Evolutionary conservation across 2,113 vertebrate genomes (phyloP), one percentile per base, ranked within the genome.

Genomic region (Puma concolor): DNA sequence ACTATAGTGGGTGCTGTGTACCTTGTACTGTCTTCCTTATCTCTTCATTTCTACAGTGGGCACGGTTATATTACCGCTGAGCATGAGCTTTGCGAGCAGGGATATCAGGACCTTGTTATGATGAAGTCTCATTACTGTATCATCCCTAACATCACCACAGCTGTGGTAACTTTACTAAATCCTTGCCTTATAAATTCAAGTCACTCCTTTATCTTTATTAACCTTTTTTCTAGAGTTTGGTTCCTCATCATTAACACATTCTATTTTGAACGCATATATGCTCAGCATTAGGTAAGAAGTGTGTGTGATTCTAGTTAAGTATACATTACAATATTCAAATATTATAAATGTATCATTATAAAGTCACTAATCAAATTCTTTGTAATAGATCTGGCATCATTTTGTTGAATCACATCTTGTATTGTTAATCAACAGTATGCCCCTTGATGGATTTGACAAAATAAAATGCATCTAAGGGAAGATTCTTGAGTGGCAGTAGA

Each of bases 401-500:
- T 97, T 96, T 25, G 21, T 50, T 97, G 97, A 98, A n/a, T 96
- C 94, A 97, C 38, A 91, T 98, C 96, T 98, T 98, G 95, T 96
- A 69, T 91, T 98, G 98, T 96, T 98, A 98, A 80, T 98, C 97
- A 98, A 95, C 83, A 98, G 57, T 82, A 95, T 97, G 82, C 87
- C 97, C 87, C 95, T 87, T 92, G 89, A 97, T 96, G 95, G 93
- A 77, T 96, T 96, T 98, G 98, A 98, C 88, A 97, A 97, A 95
- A 44, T 44, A 44, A 98, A 85, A 92, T 97, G 89, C 67, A 96
- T 97, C 92, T 97, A 96, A 95, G 97, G 94, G 89, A 98, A 98
- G 97, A 90, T 79, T 90, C 98, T 96, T 99, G 98, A 99, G 13
- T 98, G 98, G 97, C 98, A 98, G 95, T 63, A 97, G 95, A 98